These are phyloP conservation scores for Hycleus phaleratus DNA, from an alignment of 1,140 invertebrate species.

Conservation along the genomic window DNA sequence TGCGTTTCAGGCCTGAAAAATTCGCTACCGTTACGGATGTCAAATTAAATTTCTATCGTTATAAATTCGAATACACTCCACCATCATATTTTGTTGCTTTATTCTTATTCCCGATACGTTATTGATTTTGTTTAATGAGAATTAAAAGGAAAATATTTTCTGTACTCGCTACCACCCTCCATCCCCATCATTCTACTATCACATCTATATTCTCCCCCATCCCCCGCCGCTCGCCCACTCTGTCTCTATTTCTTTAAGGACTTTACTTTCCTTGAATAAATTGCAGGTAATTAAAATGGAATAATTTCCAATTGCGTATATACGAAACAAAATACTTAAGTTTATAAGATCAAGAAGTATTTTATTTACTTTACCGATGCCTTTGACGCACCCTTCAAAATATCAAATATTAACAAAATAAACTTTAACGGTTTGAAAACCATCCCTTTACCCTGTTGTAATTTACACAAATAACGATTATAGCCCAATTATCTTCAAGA, in stretches of 20 bases:
- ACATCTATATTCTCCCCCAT: no score
- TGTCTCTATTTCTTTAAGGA: no score
- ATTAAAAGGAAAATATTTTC: constrained; percentile 20
- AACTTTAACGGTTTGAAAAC: no score
- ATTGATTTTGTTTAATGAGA: constrained; percentile 21
- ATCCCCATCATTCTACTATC: no score
- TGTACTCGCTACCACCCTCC: neutral
- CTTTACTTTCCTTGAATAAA: neutral
- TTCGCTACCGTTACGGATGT: no score
- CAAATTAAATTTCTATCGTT: constrained; percentile 6
- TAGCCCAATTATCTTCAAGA: no score
- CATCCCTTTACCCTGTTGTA: no score
- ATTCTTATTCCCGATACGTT: constrained; percentile 9
- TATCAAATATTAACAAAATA: no score
- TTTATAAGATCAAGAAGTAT: constrained; percentile 5
- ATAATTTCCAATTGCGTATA: constrained; percentile 19
- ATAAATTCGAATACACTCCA: constrained; percentile 3
- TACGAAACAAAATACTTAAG: constrained; percentile 10
- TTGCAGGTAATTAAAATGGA: constrained; percentile 20
- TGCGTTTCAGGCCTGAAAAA: no score
- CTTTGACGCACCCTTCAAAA: neutral
- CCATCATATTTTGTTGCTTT: constrained; percentile 6
- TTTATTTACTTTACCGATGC: constrained; percentile 4
- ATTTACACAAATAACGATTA: no score
- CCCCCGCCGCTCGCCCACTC: no score